Evolutionary conservation across 2,113 vertebrate genomes (phyloP).

Genomic region (Odontesthes bonariensis): DNA sequence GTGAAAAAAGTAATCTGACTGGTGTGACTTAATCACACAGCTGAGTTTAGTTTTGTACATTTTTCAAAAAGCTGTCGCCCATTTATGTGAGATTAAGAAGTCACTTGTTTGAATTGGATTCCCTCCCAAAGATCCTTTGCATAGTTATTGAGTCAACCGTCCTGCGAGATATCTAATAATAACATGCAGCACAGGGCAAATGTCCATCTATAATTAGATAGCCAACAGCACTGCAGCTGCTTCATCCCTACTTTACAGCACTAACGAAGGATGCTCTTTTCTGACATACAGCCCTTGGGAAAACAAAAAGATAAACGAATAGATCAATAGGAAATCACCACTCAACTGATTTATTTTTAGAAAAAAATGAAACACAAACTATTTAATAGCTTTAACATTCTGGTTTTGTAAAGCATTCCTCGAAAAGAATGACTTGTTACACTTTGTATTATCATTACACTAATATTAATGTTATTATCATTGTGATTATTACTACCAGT

Average conservation of each 20-base stretch:
- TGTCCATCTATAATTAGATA: slow-evolving; percentile 79
- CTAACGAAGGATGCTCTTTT: slow-evolving; percentile 19
- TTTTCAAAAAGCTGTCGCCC: background rate
- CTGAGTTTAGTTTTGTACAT: background rate
- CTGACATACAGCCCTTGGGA: background rate
- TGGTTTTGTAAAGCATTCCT: background rate
- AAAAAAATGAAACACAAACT: background rate
- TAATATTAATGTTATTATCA: too few species aligned
- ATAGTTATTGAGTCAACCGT: slow-evolving; percentile 73
- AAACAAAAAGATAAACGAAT: background rate
- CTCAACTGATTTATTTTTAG: background rate
- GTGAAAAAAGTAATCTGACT: background rate
- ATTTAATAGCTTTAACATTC: background rate
- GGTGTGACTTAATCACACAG: slow-evolving; percentile 6
- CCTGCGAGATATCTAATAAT: slow-evolving; percentile 78
- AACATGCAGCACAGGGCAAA: slow-evolving; percentile 70
- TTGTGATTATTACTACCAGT: too few species aligned
- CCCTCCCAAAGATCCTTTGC: slow-evolving; percentile 59
- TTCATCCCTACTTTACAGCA: slow-evolving; percentile 9
- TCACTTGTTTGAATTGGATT: slow-evolving; percentile 45
- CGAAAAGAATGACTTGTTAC: too few species aligned
- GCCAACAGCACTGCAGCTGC: slow-evolving; percentile 52
- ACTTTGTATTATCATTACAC: too few species aligned
- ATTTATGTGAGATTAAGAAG: background rate
- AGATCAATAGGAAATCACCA: background rate